A percentile compares a stretch with the other conserved stretches of the same genome.
Conservation (phyloP, 2,797 vertebrate genomes). For the Myotis daubentonii region DNA sequence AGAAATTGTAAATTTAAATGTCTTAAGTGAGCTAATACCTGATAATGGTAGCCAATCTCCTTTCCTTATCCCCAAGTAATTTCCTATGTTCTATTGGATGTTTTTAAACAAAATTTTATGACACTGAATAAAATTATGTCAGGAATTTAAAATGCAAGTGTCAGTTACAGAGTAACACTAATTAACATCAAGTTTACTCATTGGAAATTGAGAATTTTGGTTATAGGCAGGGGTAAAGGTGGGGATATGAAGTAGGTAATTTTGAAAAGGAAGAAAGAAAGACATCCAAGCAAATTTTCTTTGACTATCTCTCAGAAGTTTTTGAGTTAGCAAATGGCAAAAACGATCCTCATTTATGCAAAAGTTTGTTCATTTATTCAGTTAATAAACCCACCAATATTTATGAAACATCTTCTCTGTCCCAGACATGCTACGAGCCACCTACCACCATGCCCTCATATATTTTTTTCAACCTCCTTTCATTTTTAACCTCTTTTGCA, state of each 20-base stretch:
- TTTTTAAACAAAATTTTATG: neutral
- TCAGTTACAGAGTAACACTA: neutral
- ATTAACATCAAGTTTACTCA: neutral
- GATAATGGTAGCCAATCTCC: neutral
- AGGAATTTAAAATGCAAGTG: neutral
- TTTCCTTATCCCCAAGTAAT: neutral
- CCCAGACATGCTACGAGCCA: neutral
- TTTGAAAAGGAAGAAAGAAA: neutral
- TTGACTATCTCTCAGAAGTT: neutral
- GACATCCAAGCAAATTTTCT: neutral
- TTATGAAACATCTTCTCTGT: neutral
- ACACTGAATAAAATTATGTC: neutral
- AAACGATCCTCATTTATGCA: neutral
- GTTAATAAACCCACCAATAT: neutral
- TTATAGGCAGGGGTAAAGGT: neutral
- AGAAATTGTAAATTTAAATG: neutral
- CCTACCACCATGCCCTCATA: neutral
- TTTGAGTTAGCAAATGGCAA: neutral
- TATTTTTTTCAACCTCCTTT: neutral
- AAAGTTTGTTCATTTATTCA: neutral
- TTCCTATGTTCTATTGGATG: neutral
- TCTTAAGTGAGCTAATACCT: neutral
- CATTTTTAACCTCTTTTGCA: neutral
- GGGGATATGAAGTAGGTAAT: neutral
- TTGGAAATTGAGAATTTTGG: neutral